phyloP scores from a whole-genome alignment of 2,888 invertebrate species.

The Theretra japonica region DNA sequence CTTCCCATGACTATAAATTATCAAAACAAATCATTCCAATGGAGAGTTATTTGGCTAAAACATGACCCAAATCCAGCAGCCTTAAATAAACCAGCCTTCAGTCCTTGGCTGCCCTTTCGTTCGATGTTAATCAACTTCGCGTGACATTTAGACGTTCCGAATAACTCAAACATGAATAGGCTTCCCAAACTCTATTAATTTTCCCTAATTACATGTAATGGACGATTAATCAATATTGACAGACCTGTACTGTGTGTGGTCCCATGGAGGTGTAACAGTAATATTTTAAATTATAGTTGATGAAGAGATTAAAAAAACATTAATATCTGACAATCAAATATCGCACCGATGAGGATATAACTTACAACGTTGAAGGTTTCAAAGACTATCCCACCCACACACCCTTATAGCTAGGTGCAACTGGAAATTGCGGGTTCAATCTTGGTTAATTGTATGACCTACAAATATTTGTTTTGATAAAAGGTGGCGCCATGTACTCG shows the following conservation, averaged over 20 bases:
- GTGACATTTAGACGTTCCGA: slow-evolving; percentile 24
- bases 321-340: no score
- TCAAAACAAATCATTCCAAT: not conserved
- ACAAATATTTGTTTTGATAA: no score
- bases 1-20: not conserved
- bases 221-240: not conserved
- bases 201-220: not conserved
- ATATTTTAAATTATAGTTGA: not conserved
- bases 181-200: slow-evolving; percentile 17
- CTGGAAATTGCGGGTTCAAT: no score
- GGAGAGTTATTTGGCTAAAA: not conserved
- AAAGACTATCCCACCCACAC: no score
- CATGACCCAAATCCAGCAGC: not conserved
- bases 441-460: no score
- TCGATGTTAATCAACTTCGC: slow-evolving; percentile 19
- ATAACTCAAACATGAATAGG: slow-evolving; percentile 13
- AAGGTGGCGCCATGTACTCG: no score
- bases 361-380: no score
- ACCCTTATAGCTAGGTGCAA: no score
- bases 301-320: no score
- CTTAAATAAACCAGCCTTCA: slow-evolving; percentile 15
- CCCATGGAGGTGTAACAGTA: not conserved
- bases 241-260: not conserved
- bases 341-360: no score
- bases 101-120: slow-evolving; percentile 17